Evolutionary conservation across 92 coral and sea anemone genomes (phyloP), one percentile per base, ranked within the genome.

Genomic region (Pocillopora grandis): DNA sequence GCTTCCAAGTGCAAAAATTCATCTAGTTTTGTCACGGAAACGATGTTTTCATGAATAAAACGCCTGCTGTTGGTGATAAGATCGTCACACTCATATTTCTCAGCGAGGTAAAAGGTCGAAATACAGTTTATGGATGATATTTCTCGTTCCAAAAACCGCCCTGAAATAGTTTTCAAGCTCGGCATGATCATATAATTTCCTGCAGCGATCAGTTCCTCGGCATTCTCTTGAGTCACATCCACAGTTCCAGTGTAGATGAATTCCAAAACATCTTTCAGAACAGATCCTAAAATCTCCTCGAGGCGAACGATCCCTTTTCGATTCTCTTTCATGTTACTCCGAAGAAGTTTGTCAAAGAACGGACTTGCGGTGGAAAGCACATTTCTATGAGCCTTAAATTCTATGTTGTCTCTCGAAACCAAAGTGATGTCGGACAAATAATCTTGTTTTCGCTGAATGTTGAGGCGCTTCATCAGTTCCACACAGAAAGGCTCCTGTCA

Each of bases 241-340:
- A 72, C 56, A 35, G 13, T n/a, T 72, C 76, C 76, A 9, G 76
- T 72, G 76, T 72, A 72, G 57, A 72, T 72, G 23, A 72, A 72
- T n/a, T 72, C 76, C 57, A 72, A 55, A 42, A 72, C 76, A 55
- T 55, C 21, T 72, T 31, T 57, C 76, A 72, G 27, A 7, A 7
- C 52, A 42, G 52, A 42, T 42, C 56, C 76, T 10, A 20, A 37
- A 15, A 72, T 72, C 76, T 72, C 76, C 37, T 72, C 60, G 31
- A 72, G 19, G 0, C 58, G 60, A 31, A 72, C 76, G 4, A 15
- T 31, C n/a, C 69, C 69, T 31, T 64, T 27, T 18, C 12, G 20
- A 12, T 64, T 64, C 33, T 64, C 69, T 19, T 64, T 72, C 76
- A 72, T 72, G 76, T 72, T 13, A 55, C 76, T 17, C 76, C 13